phyloP scores from a whole-genome alignment of 2,113 vertebrate species.

The Sorex araneus region DNA sequence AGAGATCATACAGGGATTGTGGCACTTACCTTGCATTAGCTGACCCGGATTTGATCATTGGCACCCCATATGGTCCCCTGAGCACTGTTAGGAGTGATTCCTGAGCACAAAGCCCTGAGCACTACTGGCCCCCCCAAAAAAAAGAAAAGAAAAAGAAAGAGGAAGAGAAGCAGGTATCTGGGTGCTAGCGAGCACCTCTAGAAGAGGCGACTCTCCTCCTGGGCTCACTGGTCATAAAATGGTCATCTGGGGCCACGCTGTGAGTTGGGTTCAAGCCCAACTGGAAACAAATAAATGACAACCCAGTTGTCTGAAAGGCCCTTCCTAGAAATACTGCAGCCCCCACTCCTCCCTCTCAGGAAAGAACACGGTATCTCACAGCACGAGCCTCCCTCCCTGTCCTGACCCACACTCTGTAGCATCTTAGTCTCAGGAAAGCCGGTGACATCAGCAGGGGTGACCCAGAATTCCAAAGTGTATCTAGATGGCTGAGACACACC shows the following conservation, averaged over 20 bases:
- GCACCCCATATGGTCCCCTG: too few relatives aligned
- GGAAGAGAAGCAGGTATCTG: neutral
- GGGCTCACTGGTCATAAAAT: neutral
- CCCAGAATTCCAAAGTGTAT: conserved; percentile 21
- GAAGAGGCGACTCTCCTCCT: neutral
- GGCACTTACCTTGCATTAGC: too few relatives aligned
- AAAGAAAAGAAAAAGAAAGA: neutral
- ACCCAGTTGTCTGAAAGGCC: neutral
- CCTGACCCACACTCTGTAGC: neutral
- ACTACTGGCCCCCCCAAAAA: too few relatives aligned
- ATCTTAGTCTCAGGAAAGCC: neutral
- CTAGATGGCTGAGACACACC: neutral
- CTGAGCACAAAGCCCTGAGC: too few relatives aligned
- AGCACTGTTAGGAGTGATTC: too few relatives aligned
- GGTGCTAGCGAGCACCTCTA: neutral
- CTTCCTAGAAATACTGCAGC: neutral
- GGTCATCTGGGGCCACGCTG: too few relatives aligned
- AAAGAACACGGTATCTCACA: neutral
- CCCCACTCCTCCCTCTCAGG: neutral
- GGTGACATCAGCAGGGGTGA: neutral
- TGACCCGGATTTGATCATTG: too few relatives aligned
- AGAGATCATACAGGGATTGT: too few relatives aligned
- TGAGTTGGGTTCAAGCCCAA: too few relatives aligned
- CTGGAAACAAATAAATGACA: too few relatives aligned
- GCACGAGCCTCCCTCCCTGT: too few relatives aligned